Evolutionary conservation across 2,797 vertebrate genomes (phyloP), one percentile per base, ranked within the genome.

Genomic region (Sardinella longiceps): DNA sequence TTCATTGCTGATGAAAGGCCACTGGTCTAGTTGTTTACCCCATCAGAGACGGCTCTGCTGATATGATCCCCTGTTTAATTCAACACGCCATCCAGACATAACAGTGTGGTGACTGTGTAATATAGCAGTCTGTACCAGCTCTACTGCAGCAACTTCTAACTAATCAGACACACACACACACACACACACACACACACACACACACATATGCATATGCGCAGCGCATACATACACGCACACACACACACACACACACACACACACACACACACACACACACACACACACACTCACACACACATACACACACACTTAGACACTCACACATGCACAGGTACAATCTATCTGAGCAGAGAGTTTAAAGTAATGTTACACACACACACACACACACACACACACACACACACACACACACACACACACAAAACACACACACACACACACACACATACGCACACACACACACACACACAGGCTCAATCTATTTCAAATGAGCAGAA

Each of bases 1-100:
- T 82, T 87, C 85, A 83, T 88, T 81, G 60, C 51, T 88, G 58
- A 86, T 43, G 28, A 89, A 89, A 87, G 84, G 23, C 60, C 15
- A 33, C 82, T 53, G 37, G 50, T 81, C 18, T 87, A 86, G 81
- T 86, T 86, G 81, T 86, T 86, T 82, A 18, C 0, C 33, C 0
- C 15, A 46, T 84, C 60, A 2, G 80, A 82, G 33, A 63, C 83
- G 85, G 10, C 80, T 84, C 51, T 25, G 66, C 66, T 74, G 66
- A 74, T 74, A 74, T 74, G 66, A 74, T 74, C 66, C 66, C 30
- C 2, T 74, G 15, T 37, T 70, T 70, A 74, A 39, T 39, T 18
- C 66, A 0, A 74, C 14, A 12, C 18, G 66, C 5, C 30, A 18
- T 74, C 66, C 30, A 74, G 66, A 37, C 66, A 37, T 74, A 74